Conservation (phyloP, 2,113 vertebrate genomes). For the Myanophis thanlyinensis region DNA sequence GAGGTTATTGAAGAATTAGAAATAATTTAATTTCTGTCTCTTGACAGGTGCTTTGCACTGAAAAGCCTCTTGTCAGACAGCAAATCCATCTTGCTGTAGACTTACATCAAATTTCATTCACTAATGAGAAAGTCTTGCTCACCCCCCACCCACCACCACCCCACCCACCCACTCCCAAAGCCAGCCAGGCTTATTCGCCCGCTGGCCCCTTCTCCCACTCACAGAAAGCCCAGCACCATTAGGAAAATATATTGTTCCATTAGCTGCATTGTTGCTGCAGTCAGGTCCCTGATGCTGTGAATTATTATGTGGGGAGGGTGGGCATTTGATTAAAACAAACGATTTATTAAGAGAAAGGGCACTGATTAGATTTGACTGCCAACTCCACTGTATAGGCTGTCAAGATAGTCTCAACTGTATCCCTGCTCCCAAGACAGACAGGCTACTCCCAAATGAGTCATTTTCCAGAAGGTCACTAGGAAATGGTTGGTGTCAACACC, state of each 20-base stretch:
- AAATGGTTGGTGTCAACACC: neutral
- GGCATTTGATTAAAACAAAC: constrained; percentile 56
- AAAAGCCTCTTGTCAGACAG: constrained; percentile 65
- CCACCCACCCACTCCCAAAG: neutral
- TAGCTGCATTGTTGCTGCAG: constrained; percentile 64
- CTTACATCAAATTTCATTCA: constrained; percentile 71
- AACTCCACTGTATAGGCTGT: neutral
- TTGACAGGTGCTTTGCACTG: constrained; percentile 54
- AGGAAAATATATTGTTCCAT: constrained; percentile 72
- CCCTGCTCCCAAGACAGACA: neutral
- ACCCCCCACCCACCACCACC: too few species aligned
- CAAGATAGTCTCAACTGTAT: neutral
- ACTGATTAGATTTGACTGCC: constrained; percentile 54
- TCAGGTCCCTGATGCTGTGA: constrained; percentile 45
- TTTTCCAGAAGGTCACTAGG: constrained; percentile 22
- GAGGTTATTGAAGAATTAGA: constrained; percentile 66
- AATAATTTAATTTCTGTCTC: constrained; percentile 69
- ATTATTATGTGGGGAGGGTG: constrained; percentile 63
- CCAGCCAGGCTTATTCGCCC: neutral
- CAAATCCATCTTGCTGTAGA: constrained; percentile 65
- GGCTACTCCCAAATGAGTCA: neutral
- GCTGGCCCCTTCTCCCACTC: constrained; percentile 42
- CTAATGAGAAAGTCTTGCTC: constrained; percentile 71
- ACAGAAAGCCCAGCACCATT: constrained; percentile 51
- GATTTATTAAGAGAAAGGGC: constrained; percentile 65